phyloP scores from a whole-genome alignment of 2,888 invertebrate species.

The Macropis europaea region DNA sequence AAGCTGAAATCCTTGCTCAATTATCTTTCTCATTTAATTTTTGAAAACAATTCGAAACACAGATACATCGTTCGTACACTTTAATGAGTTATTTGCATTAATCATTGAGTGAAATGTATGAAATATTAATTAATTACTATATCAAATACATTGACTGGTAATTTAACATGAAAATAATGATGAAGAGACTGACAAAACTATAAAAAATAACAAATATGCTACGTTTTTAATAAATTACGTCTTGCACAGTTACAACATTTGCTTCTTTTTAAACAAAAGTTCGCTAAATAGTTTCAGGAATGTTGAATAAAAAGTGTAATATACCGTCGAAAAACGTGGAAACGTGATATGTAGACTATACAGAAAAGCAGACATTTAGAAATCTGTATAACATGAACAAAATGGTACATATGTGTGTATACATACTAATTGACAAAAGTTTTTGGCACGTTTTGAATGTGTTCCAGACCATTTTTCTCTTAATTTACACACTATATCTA shows the following conservation, averaged over 20 bases:
- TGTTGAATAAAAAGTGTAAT: conserved; percentile 25
- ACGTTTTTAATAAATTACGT: conserved; percentile 15
- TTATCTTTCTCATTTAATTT: not conserved
- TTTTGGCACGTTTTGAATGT: conserved; percentile 76
- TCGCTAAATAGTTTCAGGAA: not conserved
- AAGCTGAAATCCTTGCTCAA: not conserved
- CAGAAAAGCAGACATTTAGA: conserved; percentile 14
- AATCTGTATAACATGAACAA: conserved; percentile 11
- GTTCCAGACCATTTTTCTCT: conserved; percentile 79
- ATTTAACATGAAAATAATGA: not conserved
- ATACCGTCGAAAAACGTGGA: conserved; percentile 27
- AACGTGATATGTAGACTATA: conserved; percentile 49
- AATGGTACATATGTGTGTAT: conserved; percentile 1
- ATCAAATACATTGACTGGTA: not conserved
- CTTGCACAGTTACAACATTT: conserved; percentile 12
- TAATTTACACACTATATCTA: conserved; percentile 53
- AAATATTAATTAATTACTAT: not conserved
- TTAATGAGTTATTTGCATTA: too few species aligned
- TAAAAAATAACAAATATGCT: not conserved
- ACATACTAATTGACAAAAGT: conserved; percentile 67
- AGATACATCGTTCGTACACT: not conserved
- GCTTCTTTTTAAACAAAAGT: conserved; percentile 7
- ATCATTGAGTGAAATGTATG: not conserved
- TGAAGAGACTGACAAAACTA: not conserved
- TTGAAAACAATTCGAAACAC: too few species aligned